Evolutionary conservation across 2,888 invertebrate genomes (phyloP), one percentile per base, ranked within the genome.

Genomic region (Dorcus parallelipipedus): DNA sequence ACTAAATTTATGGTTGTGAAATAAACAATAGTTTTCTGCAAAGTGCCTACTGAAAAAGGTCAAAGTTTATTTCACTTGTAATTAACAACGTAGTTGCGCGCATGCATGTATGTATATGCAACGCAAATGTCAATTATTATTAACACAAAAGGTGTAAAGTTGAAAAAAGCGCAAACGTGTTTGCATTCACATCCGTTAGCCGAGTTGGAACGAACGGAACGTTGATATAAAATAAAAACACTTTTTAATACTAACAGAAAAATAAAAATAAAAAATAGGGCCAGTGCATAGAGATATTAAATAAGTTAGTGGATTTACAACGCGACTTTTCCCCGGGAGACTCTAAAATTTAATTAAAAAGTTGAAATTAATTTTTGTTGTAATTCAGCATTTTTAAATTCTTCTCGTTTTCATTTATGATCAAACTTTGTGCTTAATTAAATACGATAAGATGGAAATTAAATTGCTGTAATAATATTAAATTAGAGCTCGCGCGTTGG

Each of bases 341-440:
- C 61, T 60, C 71, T 63, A 69, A 72, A 76, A 78, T 77, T 78
- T 77, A 77, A 78, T 77, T 77, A 77, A 77, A 77, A 78, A 78
- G 77, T 78, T 78, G 66, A 74, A 77, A 78, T 78, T 76, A 77
- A 76, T 78, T 78, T 77, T 78, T 77, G 76, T 76, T 75, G 76
- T 77, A 77, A 77, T 76, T 77, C 74, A 70, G 67, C 73, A 71
- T 76, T 77, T 76, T 77, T 73, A 73, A 73, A 75, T 73, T 71
- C 72, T 71, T 70, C 71, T 71, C 67, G 56, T 60, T 64, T 57
- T 53, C 63, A 58, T 64, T 66, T 66, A 66, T 64, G 64, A 63
- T 66, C 66, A 63, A 64, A 66, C 51, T 66, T 66, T 62, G 50
- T 49, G 52, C 56, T 62, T 64, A 64, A 64, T 64, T 64, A 64